These are phyloP conservation scores for Drosophila littoralis DNA, from an alignment of 1,140 invertebrate species.

Conservation along the genomic window DNA sequence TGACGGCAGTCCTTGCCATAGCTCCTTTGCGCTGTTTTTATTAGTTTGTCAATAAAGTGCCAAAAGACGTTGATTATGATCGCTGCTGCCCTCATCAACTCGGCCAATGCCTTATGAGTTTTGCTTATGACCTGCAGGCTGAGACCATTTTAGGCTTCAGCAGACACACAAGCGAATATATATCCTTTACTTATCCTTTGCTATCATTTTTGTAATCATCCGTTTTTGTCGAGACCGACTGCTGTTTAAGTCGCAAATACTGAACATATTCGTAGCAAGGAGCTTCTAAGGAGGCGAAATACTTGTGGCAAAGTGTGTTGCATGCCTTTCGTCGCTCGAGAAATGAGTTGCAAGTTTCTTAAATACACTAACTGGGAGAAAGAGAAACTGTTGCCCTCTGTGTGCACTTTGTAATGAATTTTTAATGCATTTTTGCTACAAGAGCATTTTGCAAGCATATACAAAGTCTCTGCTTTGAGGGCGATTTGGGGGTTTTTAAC, in stretches of 20 bases:
- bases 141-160: slow-evolving; percentile 37
- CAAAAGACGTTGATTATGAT: slow-evolving; percentile 79
- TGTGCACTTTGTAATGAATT: slow-evolving; percentile 70
- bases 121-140: slow-evolving; percentile 59
- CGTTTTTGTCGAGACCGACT: not conserved
- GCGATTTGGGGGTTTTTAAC: slow-evolving; percentile 5
- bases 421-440: slow-evolving; percentile 68
- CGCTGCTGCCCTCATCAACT: slow-evolving; percentile 21
- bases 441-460: slow-evolving; percentile 29
- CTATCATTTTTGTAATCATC: slow-evolving; percentile 23
- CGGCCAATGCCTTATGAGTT: slow-evolving; percentile 54
- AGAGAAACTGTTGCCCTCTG: slow-evolving; percentile 6
- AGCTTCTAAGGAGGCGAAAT: not conserved
- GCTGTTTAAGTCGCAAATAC: not conserved
- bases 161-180: slow-evolving; percentile 34
- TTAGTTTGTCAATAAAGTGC: slow-evolving; percentile 81
- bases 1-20: not conserved
- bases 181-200: slow-evolving; percentile 43
- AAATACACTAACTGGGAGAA: slow-evolving; percentile 25
- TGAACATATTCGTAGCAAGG: not conserved
- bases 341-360: slow-evolving; percentile 50
- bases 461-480: not conserved
- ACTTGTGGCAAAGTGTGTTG: slow-evolving; percentile 29
- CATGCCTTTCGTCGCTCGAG: not conserved
- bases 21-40: slow-evolving; percentile 55